phyloP scores from a whole-genome alignment of 2,888 invertebrate species.

The Mimachlamys varia region DNA sequence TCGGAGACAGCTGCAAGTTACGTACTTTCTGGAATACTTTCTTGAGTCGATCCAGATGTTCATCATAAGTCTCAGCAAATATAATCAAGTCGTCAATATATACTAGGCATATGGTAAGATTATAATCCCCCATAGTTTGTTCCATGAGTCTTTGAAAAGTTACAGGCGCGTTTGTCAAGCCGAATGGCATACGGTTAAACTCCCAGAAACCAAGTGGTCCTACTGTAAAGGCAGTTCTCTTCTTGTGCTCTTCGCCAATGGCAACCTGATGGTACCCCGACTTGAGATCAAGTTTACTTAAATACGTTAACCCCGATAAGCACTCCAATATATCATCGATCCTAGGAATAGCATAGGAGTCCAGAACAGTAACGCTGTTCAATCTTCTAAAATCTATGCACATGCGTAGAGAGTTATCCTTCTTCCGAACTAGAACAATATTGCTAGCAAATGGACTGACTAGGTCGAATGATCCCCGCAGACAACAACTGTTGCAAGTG shows the following conservation, averaged over 20 bases:
- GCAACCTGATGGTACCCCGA: background rate
- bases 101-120: background rate
- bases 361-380: background rate
- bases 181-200: conserved; percentile 3
- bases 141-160: background rate
- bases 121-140: background rate
- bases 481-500: conserved; percentile 3
- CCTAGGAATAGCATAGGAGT: background rate
- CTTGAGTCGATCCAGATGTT: background rate
- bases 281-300: background rate
- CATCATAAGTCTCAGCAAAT: background rate
- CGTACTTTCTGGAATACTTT: background rate
- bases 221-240: background rate
- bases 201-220: background rate
- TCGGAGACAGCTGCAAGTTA: background rate
- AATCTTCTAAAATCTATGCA: background rate
- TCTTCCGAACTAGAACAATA: background rate
- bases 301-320: background rate
- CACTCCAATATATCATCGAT: background rate
- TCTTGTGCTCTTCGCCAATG: background rate
- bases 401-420: background rate
- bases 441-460: conserved; percentile 16
- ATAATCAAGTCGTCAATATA: background rate
- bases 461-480: background rate
- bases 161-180: background rate